These are phyloP conservation scores for Alviniconcha marisindica DNA, from an alignment of 1,140 invertebrate genomes.

Conservation along the genomic window DNA sequence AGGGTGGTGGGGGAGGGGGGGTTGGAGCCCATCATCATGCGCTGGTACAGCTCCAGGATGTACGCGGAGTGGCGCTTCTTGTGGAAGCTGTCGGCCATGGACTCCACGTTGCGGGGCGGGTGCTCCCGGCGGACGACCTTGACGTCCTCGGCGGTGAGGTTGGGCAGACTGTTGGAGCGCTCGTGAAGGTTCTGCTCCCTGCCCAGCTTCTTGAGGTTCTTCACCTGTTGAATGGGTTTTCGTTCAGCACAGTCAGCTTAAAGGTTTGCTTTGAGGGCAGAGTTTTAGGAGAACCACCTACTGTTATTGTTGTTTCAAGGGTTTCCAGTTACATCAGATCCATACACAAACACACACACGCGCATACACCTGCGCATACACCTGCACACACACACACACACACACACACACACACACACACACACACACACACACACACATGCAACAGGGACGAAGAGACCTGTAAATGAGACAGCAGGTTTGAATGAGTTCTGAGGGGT, in stretches of 20 bases:
- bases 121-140: constrained; percentile 15
- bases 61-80: constrained; percentile 68
- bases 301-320: too few relatives aligned
- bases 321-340: not conserved
- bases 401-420: not conserved
- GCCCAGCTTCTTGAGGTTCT: constrained; percentile 61
- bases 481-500: too few relatives aligned
- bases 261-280: too few relatives aligned
- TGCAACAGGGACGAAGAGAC: not conserved
- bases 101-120: constrained; percentile 30
- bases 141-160: constrained; percentile 54
- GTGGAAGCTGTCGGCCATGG: constrained; percentile 66
- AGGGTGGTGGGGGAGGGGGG: constrained; percentile 69
- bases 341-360: not conserved
- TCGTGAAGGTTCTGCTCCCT: constrained; percentile 49
- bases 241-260: constrained; percentile 29
- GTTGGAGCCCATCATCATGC: constrained; percentile 63
- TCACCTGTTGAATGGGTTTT: constrained; percentile 53
- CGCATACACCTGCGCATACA: not conserved
- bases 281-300: too few relatives aligned
- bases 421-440: not conserved
- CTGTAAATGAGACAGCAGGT: too few relatives aligned
- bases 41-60: constrained; percentile 68
- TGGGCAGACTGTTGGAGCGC: constrained; percentile 65
- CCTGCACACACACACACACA: constrained; percentile 6